Conservation (phyloP, 2,888 invertebrate genomes). For the Graphium colonna region DNA sequence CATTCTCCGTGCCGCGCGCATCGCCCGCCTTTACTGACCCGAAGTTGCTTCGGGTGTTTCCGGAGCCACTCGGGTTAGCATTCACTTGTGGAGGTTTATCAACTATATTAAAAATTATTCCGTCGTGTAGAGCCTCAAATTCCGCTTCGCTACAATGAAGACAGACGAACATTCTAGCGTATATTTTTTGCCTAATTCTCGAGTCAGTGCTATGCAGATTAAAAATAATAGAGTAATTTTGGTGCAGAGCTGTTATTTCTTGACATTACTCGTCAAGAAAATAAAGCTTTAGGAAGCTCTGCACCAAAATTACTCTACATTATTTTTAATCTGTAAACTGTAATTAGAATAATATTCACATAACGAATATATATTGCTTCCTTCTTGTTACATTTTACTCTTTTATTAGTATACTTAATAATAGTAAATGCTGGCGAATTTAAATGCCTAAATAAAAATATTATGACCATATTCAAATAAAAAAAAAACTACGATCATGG, state of each 20-base stretch:
- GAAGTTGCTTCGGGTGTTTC: slow-evolving; percentile 16
- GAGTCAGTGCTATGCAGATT: background rate
- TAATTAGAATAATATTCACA: background rate
- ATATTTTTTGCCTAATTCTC: background rate
- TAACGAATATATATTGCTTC: background rate
- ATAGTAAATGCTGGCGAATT: no score
- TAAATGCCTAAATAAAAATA: no score
- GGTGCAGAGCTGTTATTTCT: no score
- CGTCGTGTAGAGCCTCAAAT: background rate
- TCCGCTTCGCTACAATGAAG: slow-evolving; percentile 1
- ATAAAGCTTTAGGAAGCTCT: no score
- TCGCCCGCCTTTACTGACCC: background rate
- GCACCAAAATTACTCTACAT: background rate
- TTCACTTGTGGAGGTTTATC: slow-evolving; percentile 22
- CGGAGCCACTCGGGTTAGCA: slow-evolving; percentile 19
- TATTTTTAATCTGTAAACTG: background rate
- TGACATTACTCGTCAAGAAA: no score
- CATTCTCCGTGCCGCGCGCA: slow-evolving; percentile 38
- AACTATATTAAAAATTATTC: slow-evolving; percentile 8
- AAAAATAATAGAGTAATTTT: background rate
- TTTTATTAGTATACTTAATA: no score
- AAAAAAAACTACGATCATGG: no score
- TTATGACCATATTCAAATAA: no score
- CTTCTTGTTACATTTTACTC: background rate
- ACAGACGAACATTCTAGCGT: slow-evolving; percentile 3